phyloP scores from a whole-genome alignment of 1,140 invertebrate species.

The Nylanderia fulva region DNA sequence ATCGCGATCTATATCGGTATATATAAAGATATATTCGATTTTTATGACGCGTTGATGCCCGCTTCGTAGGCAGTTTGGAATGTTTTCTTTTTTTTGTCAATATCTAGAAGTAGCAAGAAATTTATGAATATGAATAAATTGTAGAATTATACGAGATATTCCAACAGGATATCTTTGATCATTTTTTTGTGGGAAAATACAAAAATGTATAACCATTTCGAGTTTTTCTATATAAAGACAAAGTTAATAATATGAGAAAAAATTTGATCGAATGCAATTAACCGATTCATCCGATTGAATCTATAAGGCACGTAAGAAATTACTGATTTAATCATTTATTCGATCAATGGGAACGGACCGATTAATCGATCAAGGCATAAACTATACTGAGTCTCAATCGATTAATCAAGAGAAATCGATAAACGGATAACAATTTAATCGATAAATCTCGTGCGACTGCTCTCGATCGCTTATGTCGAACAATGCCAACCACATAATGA shows the following conservation, averaged over 20 bases:
- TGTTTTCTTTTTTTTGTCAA: neutral
- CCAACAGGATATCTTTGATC: neutral
- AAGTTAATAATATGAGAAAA: neutral
- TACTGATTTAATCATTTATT: constrained; percentile 34
- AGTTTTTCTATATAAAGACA: neutral
- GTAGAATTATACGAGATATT: neutral
- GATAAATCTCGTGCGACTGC: constrained; percentile 17
- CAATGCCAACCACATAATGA: neutral
- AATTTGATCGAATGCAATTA: constrained; percentile 32
- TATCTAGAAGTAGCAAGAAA: neutral
- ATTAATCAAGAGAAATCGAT: constrained; percentile 50
- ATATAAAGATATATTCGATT: constrained; percentile 2
- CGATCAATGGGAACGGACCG: constrained; percentile 32
- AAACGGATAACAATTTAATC: constrained; percentile 50
- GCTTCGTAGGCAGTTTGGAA: neutral
- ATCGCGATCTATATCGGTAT: neutral
- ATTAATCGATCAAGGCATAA: constrained; percentile 37
- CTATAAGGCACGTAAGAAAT: constrained; percentile 19
- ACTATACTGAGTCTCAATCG: neutral
- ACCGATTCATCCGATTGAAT: constrained; percentile 29
- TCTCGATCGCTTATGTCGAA: neutral
- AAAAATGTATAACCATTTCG: neutral
- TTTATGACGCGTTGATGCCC: neutral
- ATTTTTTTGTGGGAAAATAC: neutral
- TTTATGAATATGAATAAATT: neutral